Evolutionary conservation across 2,888 invertebrate species (phyloP).

Genomic region (Cheilosia vernalis): DNA sequence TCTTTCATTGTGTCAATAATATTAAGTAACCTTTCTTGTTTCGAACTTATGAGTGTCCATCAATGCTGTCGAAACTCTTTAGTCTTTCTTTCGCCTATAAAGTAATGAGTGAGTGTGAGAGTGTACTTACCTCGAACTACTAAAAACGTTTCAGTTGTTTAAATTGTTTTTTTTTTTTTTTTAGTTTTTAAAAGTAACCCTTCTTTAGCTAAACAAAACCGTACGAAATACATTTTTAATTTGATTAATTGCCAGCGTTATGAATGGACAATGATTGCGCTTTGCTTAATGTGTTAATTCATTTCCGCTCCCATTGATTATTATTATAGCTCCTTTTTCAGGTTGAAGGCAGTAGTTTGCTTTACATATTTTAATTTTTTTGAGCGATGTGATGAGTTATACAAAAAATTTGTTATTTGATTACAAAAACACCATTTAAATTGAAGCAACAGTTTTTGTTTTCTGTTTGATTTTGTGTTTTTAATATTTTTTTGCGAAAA

Average conservation of each 20-base stretch:
- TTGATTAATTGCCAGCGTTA: slow-evolving; percentile 66
- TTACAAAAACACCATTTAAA: slow-evolving; percentile 64
- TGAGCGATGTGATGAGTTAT: slow-evolving; percentile 51
- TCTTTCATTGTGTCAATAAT: slow-evolving; percentile 34
- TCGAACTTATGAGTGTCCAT: slow-evolving; percentile 41
- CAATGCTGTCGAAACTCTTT: slow-evolving; percentile 2
- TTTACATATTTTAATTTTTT: slow-evolving; percentile 3
- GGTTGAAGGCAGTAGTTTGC: slow-evolving; percentile 14
- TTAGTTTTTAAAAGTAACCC: slow-evolving; percentile 56
- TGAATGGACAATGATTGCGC: slow-evolving; percentile 47
- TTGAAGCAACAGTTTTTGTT: slow-evolving; percentile 55
- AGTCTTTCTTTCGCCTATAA: slow-evolving; percentile 40
- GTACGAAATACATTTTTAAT: slow-evolving; percentile 27
- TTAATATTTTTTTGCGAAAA: slow-evolving; percentile 2
- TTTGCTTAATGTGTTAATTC: slow-evolving; percentile 41
- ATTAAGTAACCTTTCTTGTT: slow-evolving; percentile 48
- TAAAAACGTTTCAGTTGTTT: slow-evolving; percentile 46
- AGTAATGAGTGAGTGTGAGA: slow-evolving; percentile 65
- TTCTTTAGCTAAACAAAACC: slow-evolving; percentile 40
- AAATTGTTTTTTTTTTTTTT: slow-evolving; percentile 12
- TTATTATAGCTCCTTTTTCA: slow-evolving; percentile 28
- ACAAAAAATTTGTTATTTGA: slow-evolving; percentile 46
- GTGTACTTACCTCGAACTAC: slow-evolving; percentile 73
- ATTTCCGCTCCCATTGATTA: slow-evolving; percentile 42
- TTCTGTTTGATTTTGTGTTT: slow-evolving; percentile 15